Base-by-base conservation (phyloP, 2,113 vertebrate genomes). In the Ranitomeya imitator region DNA sequence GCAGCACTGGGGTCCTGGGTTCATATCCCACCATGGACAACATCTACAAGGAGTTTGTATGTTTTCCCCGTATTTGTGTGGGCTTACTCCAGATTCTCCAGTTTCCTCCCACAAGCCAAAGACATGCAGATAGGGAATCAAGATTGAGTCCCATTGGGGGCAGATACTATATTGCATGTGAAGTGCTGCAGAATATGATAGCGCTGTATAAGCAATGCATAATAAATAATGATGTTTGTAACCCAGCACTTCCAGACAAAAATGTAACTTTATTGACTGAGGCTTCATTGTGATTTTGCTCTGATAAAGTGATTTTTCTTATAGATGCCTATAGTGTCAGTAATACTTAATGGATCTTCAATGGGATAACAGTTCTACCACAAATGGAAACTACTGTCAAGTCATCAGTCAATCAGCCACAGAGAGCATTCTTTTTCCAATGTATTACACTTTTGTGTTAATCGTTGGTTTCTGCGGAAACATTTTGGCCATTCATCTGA, bases 401-500 rank as follows among this genome's bases (percentile, higher is more conserved):
- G 93, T 96, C 77, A 94, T 95, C 59, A 93, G 91, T 52, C 93
- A 92, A 18, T 92, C 94, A 54, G 86, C 86, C 76, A 91, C 90
- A 0, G 92, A 95, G 18, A 93, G 93, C 67, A 86, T 96, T 88
- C 78, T 85, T 21, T 96, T 96, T 82, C 94, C 95, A 0, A 83
- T 96, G 81, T 96, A 97, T 92, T 96, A 96, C 91, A 91, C 85
- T 0, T 37, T 90, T 54, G 90, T 98, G 79, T 93, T 96, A 88
- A 59, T 96, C 51, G 91, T 96, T 0, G 95, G 96, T 0, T 86
- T 93, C 45, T 95, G 92, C 0, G 96, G 96, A 83, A 97, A 97
- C 90, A 86, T 93, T 85, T 90, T 97, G 79, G 95, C 96, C 18
- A 95, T 97, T 81, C 93, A 89, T 83, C 94, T 97, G 54, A 94